Evolutionary conservation across 23 tunicate species (phyloP).

Genomic region (Diplosoma virens): DNA sequence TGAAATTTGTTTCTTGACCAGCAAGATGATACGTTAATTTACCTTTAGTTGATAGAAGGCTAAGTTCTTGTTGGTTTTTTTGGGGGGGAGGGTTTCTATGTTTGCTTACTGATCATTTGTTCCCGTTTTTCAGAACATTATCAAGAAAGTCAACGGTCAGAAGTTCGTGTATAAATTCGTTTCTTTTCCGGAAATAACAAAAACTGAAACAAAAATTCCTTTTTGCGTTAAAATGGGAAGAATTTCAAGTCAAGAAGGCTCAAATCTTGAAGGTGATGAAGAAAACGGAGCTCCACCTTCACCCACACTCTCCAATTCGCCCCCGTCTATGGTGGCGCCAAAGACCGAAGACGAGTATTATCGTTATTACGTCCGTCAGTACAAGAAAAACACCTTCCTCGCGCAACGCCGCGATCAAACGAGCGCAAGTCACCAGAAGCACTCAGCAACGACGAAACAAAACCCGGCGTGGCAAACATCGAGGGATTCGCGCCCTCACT

Average conservation of each 20-base stretch:
- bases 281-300: conserved; percentile 67
- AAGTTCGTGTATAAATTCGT: conserved; percentile 98
- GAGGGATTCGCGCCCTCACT: background rate
- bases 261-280: conserved; percentile 38
- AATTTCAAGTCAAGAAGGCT: conserved; percentile 30
- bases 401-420: background rate
- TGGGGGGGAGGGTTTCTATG: too few species aligned
- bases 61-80: background rate
- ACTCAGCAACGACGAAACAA: background rate
- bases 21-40: too few species aligned
- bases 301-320: conserved; percentile 45
- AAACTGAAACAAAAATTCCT: conserved; percentile 87
- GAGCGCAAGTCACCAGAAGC: background rate
- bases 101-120: too few species aligned
- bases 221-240: conserved; percentile 83
- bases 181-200: conserved; percentile 86
- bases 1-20: too few species aligned
- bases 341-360: conserved; percentile 26
- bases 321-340: conserved; percentile 66
- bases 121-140: conserved; percentile 77
- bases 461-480: background rate
- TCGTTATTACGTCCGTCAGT: conserved; percentile 24
- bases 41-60: too few species aligned
- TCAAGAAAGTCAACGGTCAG: conserved; percentile 98
- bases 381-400: background rate